Evolutionary conservation across 2,797 vertebrate genomes (phyloP).

Genomic region (Leptatherina wallacei): DNA sequence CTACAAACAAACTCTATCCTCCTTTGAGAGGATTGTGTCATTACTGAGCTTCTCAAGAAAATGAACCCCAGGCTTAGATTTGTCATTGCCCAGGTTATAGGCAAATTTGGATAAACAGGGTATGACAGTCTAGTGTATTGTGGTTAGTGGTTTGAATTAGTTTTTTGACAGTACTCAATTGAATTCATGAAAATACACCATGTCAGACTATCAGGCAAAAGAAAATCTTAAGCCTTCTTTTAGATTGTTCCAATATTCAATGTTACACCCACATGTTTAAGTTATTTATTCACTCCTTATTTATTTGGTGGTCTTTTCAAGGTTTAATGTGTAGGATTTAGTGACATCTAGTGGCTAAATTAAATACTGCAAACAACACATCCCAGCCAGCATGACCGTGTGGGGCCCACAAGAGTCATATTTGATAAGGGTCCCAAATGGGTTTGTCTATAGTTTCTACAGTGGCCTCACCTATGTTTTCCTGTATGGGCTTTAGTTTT

Average conservation of each 20-base stretch:
- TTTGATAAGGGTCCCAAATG: no score
- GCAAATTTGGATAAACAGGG: background rate
- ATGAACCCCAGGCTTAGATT: background rate
- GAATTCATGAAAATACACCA: slow-evolving; percentile 10
- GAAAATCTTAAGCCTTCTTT: background rate
- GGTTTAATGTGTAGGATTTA: background rate
- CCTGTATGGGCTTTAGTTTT: background rate
- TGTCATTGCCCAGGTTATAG: background rate
- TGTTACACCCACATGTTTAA: background rate
- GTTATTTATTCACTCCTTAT: background rate
- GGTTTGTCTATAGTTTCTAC: no score
- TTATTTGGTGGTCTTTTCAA: background rate
- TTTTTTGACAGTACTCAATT: background rate
- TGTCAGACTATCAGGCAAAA: background rate
- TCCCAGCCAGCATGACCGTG: no score
- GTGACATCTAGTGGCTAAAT: background rate
- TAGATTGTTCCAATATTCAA: background rate
- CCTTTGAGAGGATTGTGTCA: slow-evolving; percentile 20
- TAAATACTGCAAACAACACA: background rate
- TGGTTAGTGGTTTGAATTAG: background rate
- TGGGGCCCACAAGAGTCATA: no score
- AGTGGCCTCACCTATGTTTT: no score
- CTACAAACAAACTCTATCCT: slow-evolving; percentile 21
- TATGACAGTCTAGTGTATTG: background rate
- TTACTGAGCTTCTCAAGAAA: slow-evolving; percentile 12